Evolutionary conservation across 2,888 invertebrate species (phyloP).

Genomic region (Leptarthrus brevirostris): DNA sequence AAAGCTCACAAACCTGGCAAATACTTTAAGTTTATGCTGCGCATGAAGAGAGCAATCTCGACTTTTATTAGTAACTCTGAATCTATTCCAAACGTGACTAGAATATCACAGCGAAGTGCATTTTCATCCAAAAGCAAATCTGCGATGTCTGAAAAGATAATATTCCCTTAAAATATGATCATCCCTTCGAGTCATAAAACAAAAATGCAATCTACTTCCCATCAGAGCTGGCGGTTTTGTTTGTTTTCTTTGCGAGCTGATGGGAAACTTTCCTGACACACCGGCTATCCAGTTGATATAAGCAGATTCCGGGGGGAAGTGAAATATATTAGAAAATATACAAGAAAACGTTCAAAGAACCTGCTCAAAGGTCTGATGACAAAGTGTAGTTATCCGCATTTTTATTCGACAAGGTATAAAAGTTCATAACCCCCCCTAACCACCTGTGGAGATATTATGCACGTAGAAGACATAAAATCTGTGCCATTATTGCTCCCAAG

Average conservation of each 20-base stretch:
- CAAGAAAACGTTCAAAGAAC: background rate
- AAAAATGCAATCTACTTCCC: constrained; percentile 46
- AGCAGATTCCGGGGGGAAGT: constrained; percentile 3
- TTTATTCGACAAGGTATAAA: constrained; percentile 52
- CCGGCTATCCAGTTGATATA: constrained; percentile 35
- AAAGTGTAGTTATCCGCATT: constrained; percentile 49
- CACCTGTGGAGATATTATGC: constrained; percentile 54
- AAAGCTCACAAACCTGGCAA: too few relatives aligned
- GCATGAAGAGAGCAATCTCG: constrained; percentile 1
- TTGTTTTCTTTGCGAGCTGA: constrained; percentile 19
- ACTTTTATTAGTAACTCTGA: constrained; percentile 38
- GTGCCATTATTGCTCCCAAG: constrained; percentile 51
- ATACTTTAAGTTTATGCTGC: too few relatives aligned
- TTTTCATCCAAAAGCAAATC: constrained; percentile 41
- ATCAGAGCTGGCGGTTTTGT: constrained; percentile 14
- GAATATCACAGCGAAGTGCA: constrained; percentile 36
- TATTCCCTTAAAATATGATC: constrained; percentile 45
- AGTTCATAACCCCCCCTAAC: constrained; percentile 51
- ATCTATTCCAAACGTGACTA: constrained; percentile 39
- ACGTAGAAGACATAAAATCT: constrained; percentile 53
- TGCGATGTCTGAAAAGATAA: constrained; percentile 43
- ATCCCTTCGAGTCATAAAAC: constrained; percentile 44
- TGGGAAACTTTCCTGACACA: constrained; percentile 45
- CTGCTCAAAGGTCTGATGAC: constrained; percentile 49
- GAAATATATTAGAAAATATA: constrained; percentile 24